Evolutionary conservation across 1,140 invertebrate genomes (phyloP).

Genomic region (Ceratoteleas bidentatus): DNA sequence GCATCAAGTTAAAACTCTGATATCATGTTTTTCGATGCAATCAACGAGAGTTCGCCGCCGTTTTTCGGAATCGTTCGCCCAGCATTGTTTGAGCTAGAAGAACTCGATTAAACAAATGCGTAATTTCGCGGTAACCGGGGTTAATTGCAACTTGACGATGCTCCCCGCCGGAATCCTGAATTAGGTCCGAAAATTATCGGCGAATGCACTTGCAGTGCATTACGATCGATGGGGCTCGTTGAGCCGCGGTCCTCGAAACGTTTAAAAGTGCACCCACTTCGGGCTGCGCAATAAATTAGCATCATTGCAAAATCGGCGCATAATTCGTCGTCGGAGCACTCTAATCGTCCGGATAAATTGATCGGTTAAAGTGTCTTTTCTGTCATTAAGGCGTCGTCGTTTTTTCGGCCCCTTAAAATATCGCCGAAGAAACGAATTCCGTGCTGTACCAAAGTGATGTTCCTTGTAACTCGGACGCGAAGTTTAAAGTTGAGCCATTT

Average conservation of each 20-base stretch:
- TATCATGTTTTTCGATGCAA: not conserved
- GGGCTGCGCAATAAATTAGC: not conserved
- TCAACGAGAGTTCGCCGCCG: not conserved
- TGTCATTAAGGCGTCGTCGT: not conserved
- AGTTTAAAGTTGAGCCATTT: slow-evolving; percentile 25
- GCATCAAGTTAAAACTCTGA: slow-evolving; percentile 1
- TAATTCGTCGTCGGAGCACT: not conserved
- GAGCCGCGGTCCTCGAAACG: not conserved
- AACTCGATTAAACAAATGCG: too few species aligned
- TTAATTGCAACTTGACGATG: too few species aligned
- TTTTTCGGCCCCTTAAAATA: slow-evolving; percentile 19
- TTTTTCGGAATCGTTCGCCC: not conserved
- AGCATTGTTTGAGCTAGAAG: too few species aligned
- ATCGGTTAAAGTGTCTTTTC: slow-evolving; percentile 14
- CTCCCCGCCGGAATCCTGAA: too few species aligned
- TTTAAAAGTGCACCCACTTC: not conserved
- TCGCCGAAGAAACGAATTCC: slow-evolving; percentile 9
- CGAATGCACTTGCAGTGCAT: too few species aligned
- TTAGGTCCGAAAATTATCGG: too few species aligned
- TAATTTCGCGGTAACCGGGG: too few species aligned
- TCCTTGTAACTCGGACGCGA: slow-evolving; percentile 23
- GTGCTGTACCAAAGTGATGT: slow-evolving; percentile 19
- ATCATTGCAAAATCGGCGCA: not conserved
- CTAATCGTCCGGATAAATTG: not conserved
- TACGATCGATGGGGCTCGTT: too few species aligned